Evolutionary conservation across 2,797 vertebrate genomes (phyloP).

Genomic region (Mormyrops boulengeri): DNA sequence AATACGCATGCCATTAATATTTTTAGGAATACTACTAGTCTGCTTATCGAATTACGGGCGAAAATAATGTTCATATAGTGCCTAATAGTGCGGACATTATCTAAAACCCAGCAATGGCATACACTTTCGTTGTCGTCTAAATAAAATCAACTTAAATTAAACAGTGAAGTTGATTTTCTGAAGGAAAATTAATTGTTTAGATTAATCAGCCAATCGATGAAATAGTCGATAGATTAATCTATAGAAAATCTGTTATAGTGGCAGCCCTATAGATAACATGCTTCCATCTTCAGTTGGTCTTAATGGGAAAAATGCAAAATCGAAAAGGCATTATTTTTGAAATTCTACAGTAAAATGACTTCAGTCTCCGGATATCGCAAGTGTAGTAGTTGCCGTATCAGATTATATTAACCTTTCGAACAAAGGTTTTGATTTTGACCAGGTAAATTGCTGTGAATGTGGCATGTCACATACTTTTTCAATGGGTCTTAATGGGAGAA

Average conservation of each 20-base stretch:
- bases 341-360: not conserved
- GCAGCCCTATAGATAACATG: not conserved
- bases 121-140: not conserved
- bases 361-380: not conserved
- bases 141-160: not conserved
- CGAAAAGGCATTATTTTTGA: not conserved
- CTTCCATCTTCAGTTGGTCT: not conserved
- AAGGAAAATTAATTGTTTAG: not conserved
- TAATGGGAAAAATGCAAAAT: not conserved
- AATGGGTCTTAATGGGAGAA: not conserved
- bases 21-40: not conserved
- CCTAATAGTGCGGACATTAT: not conserved
- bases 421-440: not conserved
- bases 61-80: not conserved
- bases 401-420: not conserved
- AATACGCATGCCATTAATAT: not conserved
- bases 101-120: not conserved
- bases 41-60: not conserved
- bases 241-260: not conserved
- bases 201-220: not conserved
- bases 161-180: not conserved
- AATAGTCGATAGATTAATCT: not conserved
- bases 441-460: not conserved
- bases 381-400: not conserved
- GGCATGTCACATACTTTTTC: not conserved